These are phyloP conservation scores for Agrotis exclamationis DNA, from an alignment of 2,888 invertebrate species.

Conservation along the genomic window DNA sequence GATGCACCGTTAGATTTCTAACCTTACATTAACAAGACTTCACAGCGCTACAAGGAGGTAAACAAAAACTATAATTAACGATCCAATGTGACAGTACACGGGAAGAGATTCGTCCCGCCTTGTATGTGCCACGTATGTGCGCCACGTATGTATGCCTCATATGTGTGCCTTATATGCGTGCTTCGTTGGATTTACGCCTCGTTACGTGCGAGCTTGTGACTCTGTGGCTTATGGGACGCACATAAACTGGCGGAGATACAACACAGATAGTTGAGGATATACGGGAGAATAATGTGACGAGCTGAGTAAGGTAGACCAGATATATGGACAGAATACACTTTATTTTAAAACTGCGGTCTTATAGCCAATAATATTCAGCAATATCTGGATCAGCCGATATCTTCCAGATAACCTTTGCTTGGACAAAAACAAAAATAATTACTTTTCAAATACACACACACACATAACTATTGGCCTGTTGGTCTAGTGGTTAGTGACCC, in stretches of 20 bases:
- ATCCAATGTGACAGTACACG: constrained; percentile 16
- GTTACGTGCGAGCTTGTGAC: constrained; percentile 58
- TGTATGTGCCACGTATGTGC: constrained; percentile 44
- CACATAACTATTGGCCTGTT: too few relatives aligned
- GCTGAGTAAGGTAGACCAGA: not conserved
- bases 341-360: too few relatives aligned
- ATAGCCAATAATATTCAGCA: too few relatives aligned
- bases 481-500: too few relatives aligned
- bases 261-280: constrained; percentile 20
- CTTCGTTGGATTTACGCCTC: constrained; percentile 69
- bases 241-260: constrained; percentile 62
- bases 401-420: too few relatives aligned
- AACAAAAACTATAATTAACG: constrained; percentile 42
- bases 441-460: too few relatives aligned
- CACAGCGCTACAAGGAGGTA: not conserved
- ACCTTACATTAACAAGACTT: not conserved
- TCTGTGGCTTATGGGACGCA: constrained; percentile 58
- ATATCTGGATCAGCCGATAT: too few relatives aligned
- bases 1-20: too few relatives aligned
- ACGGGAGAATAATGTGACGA: not conserved
- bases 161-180: constrained; percentile 46
- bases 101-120: constrained; percentile 16
- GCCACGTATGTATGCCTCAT: constrained; percentile 45
- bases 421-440: too few relatives aligned
- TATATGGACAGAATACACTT: too few relatives aligned